Evolutionary conservation across 2,113 vertebrate genomes (phyloP), one percentile per base, ranked within the genome.

Genomic region (Pelusios castaneus): DNA sequence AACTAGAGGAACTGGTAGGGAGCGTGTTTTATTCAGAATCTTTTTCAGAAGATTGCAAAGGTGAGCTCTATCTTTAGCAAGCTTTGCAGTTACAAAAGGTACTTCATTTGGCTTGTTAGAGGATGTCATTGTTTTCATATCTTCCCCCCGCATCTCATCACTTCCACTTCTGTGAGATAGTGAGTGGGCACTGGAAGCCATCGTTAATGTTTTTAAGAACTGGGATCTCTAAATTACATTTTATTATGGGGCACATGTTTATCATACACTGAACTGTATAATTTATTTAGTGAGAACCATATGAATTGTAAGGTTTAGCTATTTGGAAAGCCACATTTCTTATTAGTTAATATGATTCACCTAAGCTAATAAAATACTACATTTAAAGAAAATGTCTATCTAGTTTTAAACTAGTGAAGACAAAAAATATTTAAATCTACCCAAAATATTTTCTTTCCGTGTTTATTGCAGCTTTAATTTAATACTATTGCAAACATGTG

Each of bases 161-260:
- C 49, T 88, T 84, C 86, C 54, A 76, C 29, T 34, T 22, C 63
- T 14, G 5, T 6, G 19, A 67, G 38, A 87, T 22, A 25, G 58
- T 70, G 19, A 29, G 91, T 76, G 45, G 11, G 41, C n/a, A 21
- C 6, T 91, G 63, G 87, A 89, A 90, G 41, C 12, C 27, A 43
- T 22, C 1, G 8, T 78, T 80, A 85, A 84, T 80, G 24, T 78
- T 90, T 54, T 41, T 58, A 82, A 87, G 41, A 2, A 43, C 17
- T 0, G 1, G 16, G 82, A 0, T 93, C 89, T 89, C 56, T 1
- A 4, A 82, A 80, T 0, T 0, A 51, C 21, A 27, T 80, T 78
- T 51, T 75, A 82, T 31, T 0, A 10, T 78, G 52, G 93, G 87
- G 58, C 29, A 52, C 17, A 4, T 0, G 0, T 5, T 77, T 22